Evolutionary conservation across 2,113 vertebrate species (phyloP).

Genomic region (Aptenodytes forsteri): DNA sequence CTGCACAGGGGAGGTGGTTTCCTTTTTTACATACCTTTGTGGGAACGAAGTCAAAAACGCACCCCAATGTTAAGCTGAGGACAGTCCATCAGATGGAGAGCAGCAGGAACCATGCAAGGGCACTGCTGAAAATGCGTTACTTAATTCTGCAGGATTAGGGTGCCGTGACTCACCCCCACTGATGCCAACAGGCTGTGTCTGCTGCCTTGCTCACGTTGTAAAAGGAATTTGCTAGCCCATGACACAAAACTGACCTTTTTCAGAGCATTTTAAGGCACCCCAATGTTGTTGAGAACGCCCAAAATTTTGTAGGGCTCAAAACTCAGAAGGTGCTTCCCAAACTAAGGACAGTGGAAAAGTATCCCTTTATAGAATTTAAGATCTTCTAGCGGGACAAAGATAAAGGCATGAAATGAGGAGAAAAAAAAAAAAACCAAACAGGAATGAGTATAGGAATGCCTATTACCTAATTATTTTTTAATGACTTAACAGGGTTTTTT

Average conservation of each 20-base stretch:
- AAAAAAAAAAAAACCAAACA: background rate
- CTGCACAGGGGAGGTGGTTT: background rate
- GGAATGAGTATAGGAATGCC: background rate
- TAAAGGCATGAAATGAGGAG: background rate
- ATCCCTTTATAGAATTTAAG: background rate
- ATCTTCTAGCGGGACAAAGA: background rate
- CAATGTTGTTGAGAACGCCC: accelerated
- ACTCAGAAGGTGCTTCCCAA: background rate
- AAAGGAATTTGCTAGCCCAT: background rate
- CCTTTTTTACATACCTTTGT: background rate
- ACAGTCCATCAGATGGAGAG: background rate
- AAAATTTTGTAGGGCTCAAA: background rate
- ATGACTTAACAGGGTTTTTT: background rate
- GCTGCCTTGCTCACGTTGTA: background rate
- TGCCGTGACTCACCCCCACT: background rate
- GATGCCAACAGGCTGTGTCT: background rate
- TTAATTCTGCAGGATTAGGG: background rate
- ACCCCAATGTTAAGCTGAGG: background rate
- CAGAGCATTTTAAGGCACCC: background rate
- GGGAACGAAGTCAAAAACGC: background rate
- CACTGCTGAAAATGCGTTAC: background rate
- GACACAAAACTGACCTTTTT: background rate
- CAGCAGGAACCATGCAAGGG: background rate
- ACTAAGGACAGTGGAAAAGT: background rate
- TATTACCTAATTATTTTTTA: background rate